A percentile compares a stretch with the other conserved stretches of the same genome.
Conservation (phyloP, 2,113 vertebrate species). For the Morphnarchus princeps region DNA sequence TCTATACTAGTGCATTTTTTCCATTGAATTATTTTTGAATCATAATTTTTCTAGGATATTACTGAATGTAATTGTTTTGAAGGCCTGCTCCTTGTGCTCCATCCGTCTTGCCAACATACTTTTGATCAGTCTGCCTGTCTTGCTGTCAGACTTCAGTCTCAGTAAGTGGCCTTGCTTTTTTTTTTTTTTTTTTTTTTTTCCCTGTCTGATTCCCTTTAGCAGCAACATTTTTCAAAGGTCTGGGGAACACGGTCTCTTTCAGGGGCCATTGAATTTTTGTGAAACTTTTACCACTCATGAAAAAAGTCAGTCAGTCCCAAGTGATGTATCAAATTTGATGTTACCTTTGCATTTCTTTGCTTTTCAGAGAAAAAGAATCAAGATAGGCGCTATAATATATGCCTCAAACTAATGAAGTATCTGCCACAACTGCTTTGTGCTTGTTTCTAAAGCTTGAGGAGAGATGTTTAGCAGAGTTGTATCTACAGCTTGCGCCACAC, state of each 20-base stretch:
- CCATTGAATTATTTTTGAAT: slow-evolving; percentile 57
- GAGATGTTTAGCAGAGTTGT: background rate
- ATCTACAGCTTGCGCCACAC: background rate
- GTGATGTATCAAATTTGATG: background rate
- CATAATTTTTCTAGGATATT: background rate
- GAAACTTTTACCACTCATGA: background rate
- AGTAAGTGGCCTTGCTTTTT: background rate
- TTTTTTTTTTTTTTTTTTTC: too few species aligned
- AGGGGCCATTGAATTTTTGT: background rate
- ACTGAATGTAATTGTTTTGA: slow-evolving; percentile 52
- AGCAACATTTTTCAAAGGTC: background rate
- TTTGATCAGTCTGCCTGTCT: slow-evolving; percentile 8
- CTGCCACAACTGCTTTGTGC: background rate
- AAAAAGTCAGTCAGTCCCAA: background rate
- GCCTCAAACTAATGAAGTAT: background rate
- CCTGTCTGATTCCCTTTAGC: background rate
- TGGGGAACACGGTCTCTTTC: background rate
- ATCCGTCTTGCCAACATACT: slow-evolving; percentile 37
- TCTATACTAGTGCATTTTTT: slow-evolving; percentile 50
- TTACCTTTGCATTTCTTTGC: background rate
- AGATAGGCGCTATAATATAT: background rate
- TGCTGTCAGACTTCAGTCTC: slow-evolving; percentile 15
- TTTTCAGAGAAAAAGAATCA: background rate
- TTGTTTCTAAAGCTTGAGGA: background rate
- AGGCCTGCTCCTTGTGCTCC: background rate